Evolutionary conservation across 2,888 invertebrate genomes (phyloP), one percentile per base, ranked within the genome.

Genomic region (Scaptomyza caliginosa): DNA sequence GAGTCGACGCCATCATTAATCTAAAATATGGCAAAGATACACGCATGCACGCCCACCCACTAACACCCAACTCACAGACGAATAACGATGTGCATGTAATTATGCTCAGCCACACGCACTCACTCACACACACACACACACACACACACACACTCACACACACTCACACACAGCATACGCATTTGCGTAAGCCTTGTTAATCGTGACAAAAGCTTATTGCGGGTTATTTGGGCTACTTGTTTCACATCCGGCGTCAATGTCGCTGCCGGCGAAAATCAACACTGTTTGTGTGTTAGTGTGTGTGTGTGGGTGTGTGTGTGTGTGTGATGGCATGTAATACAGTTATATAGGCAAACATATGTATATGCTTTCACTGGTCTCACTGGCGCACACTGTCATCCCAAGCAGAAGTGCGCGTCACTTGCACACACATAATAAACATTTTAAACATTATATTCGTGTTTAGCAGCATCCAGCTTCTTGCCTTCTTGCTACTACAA

Each of bases 161-260:
- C 7, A 7, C 10, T 19, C 30, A 10, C 16, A 26, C 28, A 54
- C 45, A 65, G n/a, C 51, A 65, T 42, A 62, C 66, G 66, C 86
- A 86, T 74, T 84, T 81, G 78, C 82, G 85, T 86, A 82, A 82
- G 87, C 81, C 83, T 83, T 84, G 83, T 84, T 84, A 87, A 84
- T 87, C 83, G 83, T 87, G 83, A 84, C 88, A 84, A 84, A 84
- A 87, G 88, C 88, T 87, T 86, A 82, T 82, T 82, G 81, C 81
- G 81, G 81, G 86, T 82, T 82, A 82, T 82, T 82, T 82, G 85
- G 81, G 85, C 81, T 86, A 82, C 81, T 82, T 82, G 81, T 84
- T 87, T 87, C 81, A 66, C 86, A 87, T 83, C 71, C 84, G 82
- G 74, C 77, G 79, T 66, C 79, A 79, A 72, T 77, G 84, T 69